Evolutionary conservation across 2,888 invertebrate species (phyloP).

Genomic region (Tethea ocularis): DNA sequence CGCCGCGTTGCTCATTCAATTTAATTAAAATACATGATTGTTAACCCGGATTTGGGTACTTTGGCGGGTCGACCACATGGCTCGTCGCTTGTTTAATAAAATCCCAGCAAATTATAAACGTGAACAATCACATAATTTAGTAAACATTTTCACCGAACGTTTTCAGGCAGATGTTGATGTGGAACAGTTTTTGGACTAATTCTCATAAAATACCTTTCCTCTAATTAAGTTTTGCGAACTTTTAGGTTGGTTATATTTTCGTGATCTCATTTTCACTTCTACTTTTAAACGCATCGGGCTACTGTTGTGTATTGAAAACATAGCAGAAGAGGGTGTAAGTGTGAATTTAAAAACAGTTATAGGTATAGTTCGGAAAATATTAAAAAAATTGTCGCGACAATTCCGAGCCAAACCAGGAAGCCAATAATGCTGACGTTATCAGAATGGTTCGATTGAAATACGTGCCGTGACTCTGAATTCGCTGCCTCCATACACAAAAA

Average conservation of each 20-base stretch:
- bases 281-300: not conserved
- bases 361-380: conserved; percentile 9
- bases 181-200: not conserved
- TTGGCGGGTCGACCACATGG: conserved; percentile 27
- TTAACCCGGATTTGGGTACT: conserved; percentile 47
- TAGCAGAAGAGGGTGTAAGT: not conserved
- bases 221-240: not conserved
- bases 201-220: not conserved
- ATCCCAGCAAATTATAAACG: conserved; percentile 45
- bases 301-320: not conserved
- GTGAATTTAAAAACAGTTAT: conserved; percentile 22
- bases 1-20: conserved; percentile 42
- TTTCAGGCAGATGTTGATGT: no score
- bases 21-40: conserved; percentile 56
- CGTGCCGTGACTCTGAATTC: conserved; percentile 63
- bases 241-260: no score
- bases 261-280: no score
- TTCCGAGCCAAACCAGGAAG: conserved; percentile 36
- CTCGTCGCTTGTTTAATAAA: conserved; percentile 48
- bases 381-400: conserved; percentile 22
- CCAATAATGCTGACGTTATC: conserved; percentile 51
- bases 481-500: conserved; percentile 34
- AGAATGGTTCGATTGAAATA: conserved; percentile 71
- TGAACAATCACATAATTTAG: conserved; percentile 44
- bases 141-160: conserved; percentile 33